Percentiles rank a stretch among this genome's conserved stretches.
These are phyloP conservation scores for Drosophila ezoana DNA, from an alignment of 2,888 invertebrate species.

Conservation along the genomic window DNA sequence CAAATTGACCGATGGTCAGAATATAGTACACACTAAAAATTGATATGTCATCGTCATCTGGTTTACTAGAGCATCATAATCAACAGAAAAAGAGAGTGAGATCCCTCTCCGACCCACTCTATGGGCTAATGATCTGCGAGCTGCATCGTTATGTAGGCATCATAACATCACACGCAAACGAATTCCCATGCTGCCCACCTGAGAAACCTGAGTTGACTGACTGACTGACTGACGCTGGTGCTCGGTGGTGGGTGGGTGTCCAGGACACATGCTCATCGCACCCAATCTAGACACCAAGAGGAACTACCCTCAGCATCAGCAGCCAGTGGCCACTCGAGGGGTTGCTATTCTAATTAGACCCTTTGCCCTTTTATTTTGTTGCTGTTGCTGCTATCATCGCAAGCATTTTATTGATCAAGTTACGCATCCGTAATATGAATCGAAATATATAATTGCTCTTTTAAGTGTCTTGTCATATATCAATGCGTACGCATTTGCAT, in stretches of 20 bases:
- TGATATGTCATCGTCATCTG: slow-evolving; percentile 83
- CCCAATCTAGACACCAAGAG: slow-evolving; percentile 48
- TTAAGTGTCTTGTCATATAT: slow-evolving; percentile 72
- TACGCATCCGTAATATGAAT: slow-evolving; percentile 77
- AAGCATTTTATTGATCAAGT: slow-evolving; percentile 77
- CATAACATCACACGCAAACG: slow-evolving; percentile 78
- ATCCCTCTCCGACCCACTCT: background rate
- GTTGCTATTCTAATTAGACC: slow-evolving; percentile 77
- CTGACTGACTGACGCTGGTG: slow-evolving; percentile 2
- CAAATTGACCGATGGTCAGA: slow-evolving; percentile 36
- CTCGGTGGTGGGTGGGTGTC: slow-evolving; percentile 42
- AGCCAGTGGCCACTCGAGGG: slow-evolving; percentile 37
- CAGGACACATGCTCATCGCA: slow-evolving; percentile 30
- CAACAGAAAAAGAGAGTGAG: slow-evolving; percentile 6
- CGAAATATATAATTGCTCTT: slow-evolving; percentile 76
- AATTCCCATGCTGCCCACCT: slow-evolving; percentile 81
- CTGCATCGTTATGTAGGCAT: slow-evolving; percentile 46
- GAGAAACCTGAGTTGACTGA: slow-evolving; percentile 28
- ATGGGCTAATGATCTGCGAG: slow-evolving; percentile 65
- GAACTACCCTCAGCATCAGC: slow-evolving; percentile 23
- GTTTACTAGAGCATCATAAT: slow-evolving; percentile 73
- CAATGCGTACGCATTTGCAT: slow-evolving; percentile 40
- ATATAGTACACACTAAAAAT: slow-evolving; percentile 45
- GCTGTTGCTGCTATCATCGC: slow-evolving; percentile 58
- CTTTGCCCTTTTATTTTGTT: slow-evolving; percentile 24